These are phyloP conservation scores for Synergus laeviventris DNA, from an alignment of 2,888 invertebrate species.

Conservation along the genomic window DNA sequence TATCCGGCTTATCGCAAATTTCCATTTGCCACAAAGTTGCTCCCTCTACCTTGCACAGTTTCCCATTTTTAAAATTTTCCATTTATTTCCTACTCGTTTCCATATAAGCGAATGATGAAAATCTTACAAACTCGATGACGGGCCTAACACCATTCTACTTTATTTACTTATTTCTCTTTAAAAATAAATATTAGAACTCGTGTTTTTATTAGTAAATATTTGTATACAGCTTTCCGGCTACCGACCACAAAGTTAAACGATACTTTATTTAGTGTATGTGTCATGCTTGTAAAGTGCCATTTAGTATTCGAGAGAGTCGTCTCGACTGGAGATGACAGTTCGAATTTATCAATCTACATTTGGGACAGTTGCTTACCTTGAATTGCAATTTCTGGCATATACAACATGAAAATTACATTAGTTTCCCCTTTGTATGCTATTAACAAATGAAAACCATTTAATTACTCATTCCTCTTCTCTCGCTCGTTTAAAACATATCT, in stretches of 20 bases:
- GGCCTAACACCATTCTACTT: background rate
- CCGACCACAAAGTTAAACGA: too few species aligned
- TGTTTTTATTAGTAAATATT: too few species aligned
- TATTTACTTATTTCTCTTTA: background rate
- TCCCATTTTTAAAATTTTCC: conserved; percentile 21
- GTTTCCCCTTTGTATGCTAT: background rate
- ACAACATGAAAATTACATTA: background rate
- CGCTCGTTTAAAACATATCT: background rate
- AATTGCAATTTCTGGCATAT: background rate
- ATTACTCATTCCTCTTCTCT: background rate
- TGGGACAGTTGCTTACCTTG: conserved; percentile 10
- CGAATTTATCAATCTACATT: conserved; percentile 10
- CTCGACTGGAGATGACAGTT: conserved; percentile 9
- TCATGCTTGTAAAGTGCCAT: background rate
- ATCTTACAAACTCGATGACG: background rate
- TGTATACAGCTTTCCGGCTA: background rate
- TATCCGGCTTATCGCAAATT: conserved; percentile 37
- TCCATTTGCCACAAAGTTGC: conserved; percentile 19
- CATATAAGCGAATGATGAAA: background rate
- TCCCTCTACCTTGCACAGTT: background rate
- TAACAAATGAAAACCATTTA: background rate
- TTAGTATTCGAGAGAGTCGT: background rate
- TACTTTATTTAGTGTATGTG: background rate
- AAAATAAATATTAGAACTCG: background rate
- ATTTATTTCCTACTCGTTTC: background rate